These are phyloP conservation scores for Parus major DNA, from an alignment of 2,113 vertebrate genomes.

Conservation along the genomic window DNA sequence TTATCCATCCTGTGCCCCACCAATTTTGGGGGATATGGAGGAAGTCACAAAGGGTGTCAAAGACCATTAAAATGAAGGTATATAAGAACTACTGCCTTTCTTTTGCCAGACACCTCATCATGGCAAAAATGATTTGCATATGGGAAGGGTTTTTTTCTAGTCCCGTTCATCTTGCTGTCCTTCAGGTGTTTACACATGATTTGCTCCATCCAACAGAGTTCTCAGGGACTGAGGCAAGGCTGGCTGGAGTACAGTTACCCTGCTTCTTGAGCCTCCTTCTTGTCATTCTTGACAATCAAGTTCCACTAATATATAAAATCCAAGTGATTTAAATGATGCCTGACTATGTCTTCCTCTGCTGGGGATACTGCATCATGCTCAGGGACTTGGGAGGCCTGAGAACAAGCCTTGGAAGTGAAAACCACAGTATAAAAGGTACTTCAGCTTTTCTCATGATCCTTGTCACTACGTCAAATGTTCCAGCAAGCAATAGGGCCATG, in stretches of 20 bases:
- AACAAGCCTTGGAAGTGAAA: background rate
- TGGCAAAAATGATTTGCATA: background rate
- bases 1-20: background rate
- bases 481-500: background rate
- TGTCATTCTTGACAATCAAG: background rate
- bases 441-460: background rate
- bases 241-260: background rate
- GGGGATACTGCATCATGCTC: background rate
- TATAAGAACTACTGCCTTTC: background rate
- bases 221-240: background rate
- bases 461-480: rapidly evolving
- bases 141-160: background rate
- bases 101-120: background rate
- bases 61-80: background rate
- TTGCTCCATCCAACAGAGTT: background rate
- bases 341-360: background rate
- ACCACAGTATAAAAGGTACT: background rate
- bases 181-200: background rate
- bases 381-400: background rate
- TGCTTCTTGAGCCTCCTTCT: background rate
- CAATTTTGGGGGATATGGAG: background rate
- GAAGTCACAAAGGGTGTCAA: background rate
- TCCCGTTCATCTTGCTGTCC: background rate
- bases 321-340: background rate
- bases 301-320: background rate